Evolutionary conservation across 2,797 vertebrate species (phyloP).

Genomic region (Hylomyscus alleni): DNA sequence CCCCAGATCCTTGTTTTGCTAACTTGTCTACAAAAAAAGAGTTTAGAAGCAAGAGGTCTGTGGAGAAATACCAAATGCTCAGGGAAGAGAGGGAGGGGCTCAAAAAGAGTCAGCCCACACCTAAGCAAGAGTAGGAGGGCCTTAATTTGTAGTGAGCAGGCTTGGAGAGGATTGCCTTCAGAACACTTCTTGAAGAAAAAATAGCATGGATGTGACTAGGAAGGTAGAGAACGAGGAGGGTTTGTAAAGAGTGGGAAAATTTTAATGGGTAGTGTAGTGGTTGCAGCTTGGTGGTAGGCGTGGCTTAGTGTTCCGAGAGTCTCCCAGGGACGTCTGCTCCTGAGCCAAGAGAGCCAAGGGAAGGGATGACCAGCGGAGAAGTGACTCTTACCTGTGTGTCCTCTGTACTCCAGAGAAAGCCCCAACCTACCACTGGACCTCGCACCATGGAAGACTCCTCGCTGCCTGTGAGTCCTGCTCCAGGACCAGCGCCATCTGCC

Average conservation of each 20-base stretch:
- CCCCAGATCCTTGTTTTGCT: not conserved
- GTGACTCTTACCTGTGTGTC: not conserved
- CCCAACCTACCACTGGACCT: not conserved
- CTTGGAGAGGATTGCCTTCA: not conserved
- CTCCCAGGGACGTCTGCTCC: not conserved
- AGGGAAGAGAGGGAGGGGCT: no score
- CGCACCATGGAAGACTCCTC: constrained; percentile 76
- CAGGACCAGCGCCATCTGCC: constrained; percentile 21
- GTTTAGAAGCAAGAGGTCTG: not conserved
- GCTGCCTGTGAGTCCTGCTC: constrained; percentile 6
- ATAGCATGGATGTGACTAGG: no score
- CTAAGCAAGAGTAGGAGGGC: not conserved
- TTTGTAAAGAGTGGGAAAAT: not conserved
- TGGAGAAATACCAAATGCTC: not conserved
- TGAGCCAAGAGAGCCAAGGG: not conserved
- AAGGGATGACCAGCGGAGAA: not conserved
- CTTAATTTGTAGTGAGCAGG: not conserved
- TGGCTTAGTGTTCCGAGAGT: not conserved
- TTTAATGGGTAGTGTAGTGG: not conserved
- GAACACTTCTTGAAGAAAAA: not conserved
- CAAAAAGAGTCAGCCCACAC: not conserved
- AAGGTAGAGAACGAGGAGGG: not conserved
- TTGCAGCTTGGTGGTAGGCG: not conserved
- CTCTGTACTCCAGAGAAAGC: constrained; percentile 60
- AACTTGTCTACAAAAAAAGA: not conserved